phyloP scores from a whole-genome alignment of 2,113 vertebrate species.

The Oreotrochilus melanogaster region DNA sequence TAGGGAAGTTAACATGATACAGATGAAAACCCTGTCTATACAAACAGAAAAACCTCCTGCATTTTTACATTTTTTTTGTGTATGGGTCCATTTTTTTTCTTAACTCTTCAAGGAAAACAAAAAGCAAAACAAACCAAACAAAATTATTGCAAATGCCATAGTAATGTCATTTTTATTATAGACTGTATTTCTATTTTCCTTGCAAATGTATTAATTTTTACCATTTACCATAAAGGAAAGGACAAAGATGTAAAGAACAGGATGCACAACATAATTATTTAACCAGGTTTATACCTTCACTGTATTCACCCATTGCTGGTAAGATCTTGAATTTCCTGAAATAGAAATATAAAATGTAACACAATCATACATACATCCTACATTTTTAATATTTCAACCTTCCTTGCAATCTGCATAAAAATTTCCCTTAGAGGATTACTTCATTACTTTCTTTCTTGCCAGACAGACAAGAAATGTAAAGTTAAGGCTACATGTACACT shows the following conservation, averaged over 20 bases:
- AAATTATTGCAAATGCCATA: not conserved
- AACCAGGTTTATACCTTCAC: constrained; percentile 87
- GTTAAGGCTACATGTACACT: not conserved
- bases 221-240: not conserved
- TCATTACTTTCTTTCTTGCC: not conserved
- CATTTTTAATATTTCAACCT: not conserved
- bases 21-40: not conserved
- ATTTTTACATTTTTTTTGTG: not conserved
- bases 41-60: not conserved
- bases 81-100: not conserved
- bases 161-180: not conserved
- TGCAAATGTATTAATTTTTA: not conserved
- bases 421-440: not conserved
- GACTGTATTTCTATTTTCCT: not conserved
- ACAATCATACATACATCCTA: not conserved
- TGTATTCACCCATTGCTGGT: constrained; percentile 94
- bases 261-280: not conserved
- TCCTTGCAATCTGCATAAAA: not conserved
- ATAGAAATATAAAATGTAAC: not conserved
- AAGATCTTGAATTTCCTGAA: constrained; percentile 90
- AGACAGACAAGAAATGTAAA: not conserved
- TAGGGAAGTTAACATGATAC: not conserved
- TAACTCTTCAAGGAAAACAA: not conserved
- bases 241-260: not conserved
- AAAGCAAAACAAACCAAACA: not conserved